phyloP scores from a whole-genome alignment of 2,113 vertebrate species.

The Choloepus hoffmanni region DNA sequence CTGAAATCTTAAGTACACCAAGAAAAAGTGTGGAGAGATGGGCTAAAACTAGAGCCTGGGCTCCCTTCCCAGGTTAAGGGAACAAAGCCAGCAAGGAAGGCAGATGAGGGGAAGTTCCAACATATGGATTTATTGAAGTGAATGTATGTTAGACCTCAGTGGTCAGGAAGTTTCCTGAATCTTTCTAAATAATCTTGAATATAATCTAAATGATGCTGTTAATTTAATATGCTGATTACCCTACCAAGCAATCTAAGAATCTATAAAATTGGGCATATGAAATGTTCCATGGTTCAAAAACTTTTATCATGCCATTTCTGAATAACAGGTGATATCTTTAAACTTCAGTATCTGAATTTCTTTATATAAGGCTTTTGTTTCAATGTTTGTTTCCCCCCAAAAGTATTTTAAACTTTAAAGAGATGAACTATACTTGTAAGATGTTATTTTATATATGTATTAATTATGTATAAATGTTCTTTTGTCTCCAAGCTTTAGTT shows the following conservation, averaged over 20 bases:
- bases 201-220: not conserved
- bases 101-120: not conserved
- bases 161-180: not conserved
- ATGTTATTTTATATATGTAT: not conserved
- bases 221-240: not conserved
- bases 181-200: conserved; percentile 8
- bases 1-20: not conserved
- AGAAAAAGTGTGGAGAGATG: not conserved
- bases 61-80: too few species aligned
- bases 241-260: not conserved
- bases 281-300: not conserved
- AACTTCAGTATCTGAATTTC: conserved; percentile 22
- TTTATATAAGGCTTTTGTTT: conserved; percentile 16
- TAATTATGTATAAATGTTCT: not conserved
- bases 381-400: not conserved
- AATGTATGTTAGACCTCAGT: not conserved
- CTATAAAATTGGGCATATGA: not conserved
- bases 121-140: not conserved
- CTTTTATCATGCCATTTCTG: conserved; percentile 1
- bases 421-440: not conserved
- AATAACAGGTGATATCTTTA: not conserved
- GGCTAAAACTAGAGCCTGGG: not conserved
- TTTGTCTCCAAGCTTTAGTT: not conserved
- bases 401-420: conserved; percentile 31
- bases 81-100: not conserved